phyloP scores from a whole-genome alignment of 2,797 vertebrate genomes.

The Pagetopsis macropterus region DNA sequence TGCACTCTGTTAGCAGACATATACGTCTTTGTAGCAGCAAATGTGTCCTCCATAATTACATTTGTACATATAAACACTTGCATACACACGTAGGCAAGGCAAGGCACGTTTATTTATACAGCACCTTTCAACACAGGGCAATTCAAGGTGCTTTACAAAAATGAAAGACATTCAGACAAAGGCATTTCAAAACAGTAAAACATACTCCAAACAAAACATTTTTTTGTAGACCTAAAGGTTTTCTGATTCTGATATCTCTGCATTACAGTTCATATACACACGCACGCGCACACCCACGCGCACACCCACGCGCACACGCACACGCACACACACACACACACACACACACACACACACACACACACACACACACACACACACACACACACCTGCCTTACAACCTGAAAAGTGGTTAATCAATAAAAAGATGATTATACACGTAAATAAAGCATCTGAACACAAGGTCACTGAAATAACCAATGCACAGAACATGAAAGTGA shows the following conservation, averaged over 20 bases:
- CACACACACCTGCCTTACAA: background rate
- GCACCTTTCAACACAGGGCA: no score
- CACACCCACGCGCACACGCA: background rate
- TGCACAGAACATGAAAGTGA: no score
- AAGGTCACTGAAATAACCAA: background rate
- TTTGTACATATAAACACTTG: conserved; percentile 11
- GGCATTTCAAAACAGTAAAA: no score
- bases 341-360: background rate
- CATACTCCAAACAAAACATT: background rate
- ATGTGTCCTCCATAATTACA: background rate
- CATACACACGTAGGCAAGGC: background rate
- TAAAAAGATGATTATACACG: background rate
- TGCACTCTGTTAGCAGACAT: background rate
- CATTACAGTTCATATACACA: no score
- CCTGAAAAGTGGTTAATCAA: background rate
- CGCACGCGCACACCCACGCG: background rate
- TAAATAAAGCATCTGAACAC: background rate
- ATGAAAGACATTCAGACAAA: no score
- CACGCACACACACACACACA: no score
- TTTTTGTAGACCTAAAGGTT: no score
- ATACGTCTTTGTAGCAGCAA: background rate
- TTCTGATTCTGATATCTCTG: no score
- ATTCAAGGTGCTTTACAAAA: no score
- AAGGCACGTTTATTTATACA: no score
- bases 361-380: background rate